Base-by-base conservation (phyloP, 2,888 invertebrate genomes). In the Bembecia ichneumoniformis region DNA sequence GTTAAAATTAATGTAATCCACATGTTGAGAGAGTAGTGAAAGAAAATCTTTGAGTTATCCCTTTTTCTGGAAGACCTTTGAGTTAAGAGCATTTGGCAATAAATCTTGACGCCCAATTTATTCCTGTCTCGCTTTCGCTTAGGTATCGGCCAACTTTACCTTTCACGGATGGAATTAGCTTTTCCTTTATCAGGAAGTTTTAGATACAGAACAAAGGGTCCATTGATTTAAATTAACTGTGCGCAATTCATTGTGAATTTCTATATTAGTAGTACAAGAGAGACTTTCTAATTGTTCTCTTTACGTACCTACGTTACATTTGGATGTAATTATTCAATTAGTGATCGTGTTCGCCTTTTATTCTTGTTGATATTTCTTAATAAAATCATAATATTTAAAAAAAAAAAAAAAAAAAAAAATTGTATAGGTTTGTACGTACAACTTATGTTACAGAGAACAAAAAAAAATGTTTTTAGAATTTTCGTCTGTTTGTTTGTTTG, bases 41-140 rank as follows among this genome's bases (percentile, higher is more conserved):
- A 71, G 68, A 66, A 70, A 73, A 69, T 66, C 62, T 57, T 57
- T 58, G 62, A 66, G 64, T 68, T 69, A 66, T 68, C 64, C 63
- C 58, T 59, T 53, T 59, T 56, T 59, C 63, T 62, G 63, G 67
- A 60, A 60, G 71, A 64, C 67, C 66, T 70, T 68, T 66, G 76
- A 73, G 79, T 78, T 83, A 81, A 84, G 75, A 84, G 84, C 82
- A 77, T 82, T 84, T 67, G 77, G 78, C 71, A 72, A 86, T 86
- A 84, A 86, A 86, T 86, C 81, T 66, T 70, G 63, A 63, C 66
- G 70, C 64, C 75, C 79, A 80, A 82, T 83, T 81, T 81, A 82
- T 79, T 76, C 72, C 72, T 76, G 77, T 76, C 77, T 72, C 67
- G 69, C 64, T 70, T 75, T 72, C 67, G 69, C 64, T 70, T 75